Conservation (phyloP, 1,140 invertebrate genomes). For the Choristoneura fumiferana region DNA sequence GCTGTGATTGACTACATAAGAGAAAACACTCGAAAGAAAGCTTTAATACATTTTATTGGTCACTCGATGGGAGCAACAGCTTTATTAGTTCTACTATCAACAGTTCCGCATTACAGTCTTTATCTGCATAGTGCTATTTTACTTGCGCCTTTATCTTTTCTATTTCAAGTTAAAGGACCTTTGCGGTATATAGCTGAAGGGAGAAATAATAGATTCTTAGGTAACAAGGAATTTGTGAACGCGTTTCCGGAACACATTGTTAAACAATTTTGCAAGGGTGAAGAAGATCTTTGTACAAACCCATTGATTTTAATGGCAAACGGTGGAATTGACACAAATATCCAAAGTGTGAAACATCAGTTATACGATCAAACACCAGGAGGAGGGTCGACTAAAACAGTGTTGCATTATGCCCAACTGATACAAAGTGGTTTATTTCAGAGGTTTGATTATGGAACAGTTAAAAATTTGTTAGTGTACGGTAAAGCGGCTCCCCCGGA, state of each 20-base stretch:
- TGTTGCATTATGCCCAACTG: constrained; percentile 82
- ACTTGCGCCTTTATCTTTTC: constrained; percentile 81
- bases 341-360: constrained; percentile 17
- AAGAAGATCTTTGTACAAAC: constrained; percentile 26
- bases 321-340: constrained; percentile 24
- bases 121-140: constrained; percentile 80
- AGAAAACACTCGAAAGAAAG: constrained; percentile 46
- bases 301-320: constrained; percentile 32
- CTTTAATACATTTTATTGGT: constrained; percentile 79
- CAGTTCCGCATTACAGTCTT: constrained; percentile 79
- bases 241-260: constrained; percentile 75
- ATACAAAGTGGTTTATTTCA: constrained; percentile 81
- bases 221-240: constrained; percentile 28
- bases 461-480: constrained; percentile 78
- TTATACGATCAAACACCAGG: constrained; percentile 17
- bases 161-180: constrained; percentile 77
- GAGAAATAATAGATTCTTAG: constrained; percentile 68
- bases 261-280: constrained; percentile 74
- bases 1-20: constrained; percentile 74
- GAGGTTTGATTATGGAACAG: constrained; percentile 82
- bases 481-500: constrained; percentile 77
- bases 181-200: constrained; percentile 63
- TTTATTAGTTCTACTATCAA: constrained; percentile 79
- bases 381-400: constrained; percentile 33
- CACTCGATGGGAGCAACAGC: constrained; percentile 83